phyloP scores from a whole-genome alignment of 2,113 vertebrate species.

The Onychostruthus taczanowskii region DNA sequence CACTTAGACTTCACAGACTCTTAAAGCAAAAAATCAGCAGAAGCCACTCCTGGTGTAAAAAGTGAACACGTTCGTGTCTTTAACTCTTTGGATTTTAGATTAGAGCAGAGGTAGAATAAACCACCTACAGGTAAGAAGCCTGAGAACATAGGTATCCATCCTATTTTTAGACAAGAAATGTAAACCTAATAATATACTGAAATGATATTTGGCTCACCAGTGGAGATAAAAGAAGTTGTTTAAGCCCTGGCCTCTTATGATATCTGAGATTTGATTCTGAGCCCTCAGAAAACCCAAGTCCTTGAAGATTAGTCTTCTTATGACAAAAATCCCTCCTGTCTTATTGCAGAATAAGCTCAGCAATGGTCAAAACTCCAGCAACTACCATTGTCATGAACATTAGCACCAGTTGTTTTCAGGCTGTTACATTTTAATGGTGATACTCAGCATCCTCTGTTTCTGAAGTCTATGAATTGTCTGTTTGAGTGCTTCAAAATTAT shows the following conservation, averaged over 20 bases:
- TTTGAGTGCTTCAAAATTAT: neutral
- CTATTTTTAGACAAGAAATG: conserved; percentile 19
- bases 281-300: neutral
- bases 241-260: neutral
- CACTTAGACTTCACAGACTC: conserved; percentile 36
- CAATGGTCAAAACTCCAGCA: neutral
- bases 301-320: neutral
- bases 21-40: conserved; percentile 57
- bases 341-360: neutral
- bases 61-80: neutral
- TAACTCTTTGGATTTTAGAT: conserved; percentile 40
- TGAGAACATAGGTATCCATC: neutral
- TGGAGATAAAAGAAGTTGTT: neutral
- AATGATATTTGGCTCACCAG: neutral
- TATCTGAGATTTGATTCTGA: neutral
- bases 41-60: conserved; percentile 10
- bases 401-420: neutral
- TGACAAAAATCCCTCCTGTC: neutral
- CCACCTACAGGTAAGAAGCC: neutral
- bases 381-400: neutral
- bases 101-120: conserved; percentile 40
- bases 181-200: neutral
- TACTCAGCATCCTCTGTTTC: neutral
- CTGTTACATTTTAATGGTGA: neutral
- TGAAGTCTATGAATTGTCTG: neutral